Evolutionary conservation across 2,113 vertebrate genomes (phyloP).

Genomic region (Propithecus coquereli): DNA sequence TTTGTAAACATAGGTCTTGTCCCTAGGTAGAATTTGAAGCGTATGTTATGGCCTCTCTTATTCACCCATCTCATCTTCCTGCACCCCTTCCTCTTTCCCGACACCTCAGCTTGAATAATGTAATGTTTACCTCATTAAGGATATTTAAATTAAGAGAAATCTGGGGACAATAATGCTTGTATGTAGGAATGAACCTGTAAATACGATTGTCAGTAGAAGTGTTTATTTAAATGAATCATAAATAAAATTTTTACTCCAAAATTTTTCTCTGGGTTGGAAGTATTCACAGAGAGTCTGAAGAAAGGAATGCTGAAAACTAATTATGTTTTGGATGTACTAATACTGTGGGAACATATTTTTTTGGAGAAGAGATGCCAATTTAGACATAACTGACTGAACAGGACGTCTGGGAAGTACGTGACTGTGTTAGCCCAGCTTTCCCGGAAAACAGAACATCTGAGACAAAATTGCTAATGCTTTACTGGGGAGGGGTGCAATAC

Average conservation of each 20-base stretch:
- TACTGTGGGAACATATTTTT: not conserved
- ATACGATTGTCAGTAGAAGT: not conserved
- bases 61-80: not conserved
- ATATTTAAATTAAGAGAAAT: not conserved
- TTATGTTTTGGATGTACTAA: not conserved
- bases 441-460: not conserved
- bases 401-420: not conserved
- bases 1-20: not conserved
- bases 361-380: not conserved
- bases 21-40: not conserved
- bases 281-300: not conserved
- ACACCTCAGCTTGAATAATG: not conserved
- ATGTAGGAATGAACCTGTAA: not conserved
- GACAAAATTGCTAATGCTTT: not conserved
- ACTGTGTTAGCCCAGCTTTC: not conserved
- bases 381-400: not conserved
- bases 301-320: not conserved
- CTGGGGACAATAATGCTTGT: not conserved
- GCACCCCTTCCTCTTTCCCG: not conserved
- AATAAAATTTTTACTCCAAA: constrained; percentile 36
- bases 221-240: not conserved
- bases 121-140: not conserved
- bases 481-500: not conserved
- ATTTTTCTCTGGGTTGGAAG: not conserved
- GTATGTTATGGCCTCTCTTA: not conserved